These are phyloP conservation scores for Bovichtus variegatus DNA, from an alignment of 2,797 vertebrate genomes.

Conservation along the genomic window DNA sequence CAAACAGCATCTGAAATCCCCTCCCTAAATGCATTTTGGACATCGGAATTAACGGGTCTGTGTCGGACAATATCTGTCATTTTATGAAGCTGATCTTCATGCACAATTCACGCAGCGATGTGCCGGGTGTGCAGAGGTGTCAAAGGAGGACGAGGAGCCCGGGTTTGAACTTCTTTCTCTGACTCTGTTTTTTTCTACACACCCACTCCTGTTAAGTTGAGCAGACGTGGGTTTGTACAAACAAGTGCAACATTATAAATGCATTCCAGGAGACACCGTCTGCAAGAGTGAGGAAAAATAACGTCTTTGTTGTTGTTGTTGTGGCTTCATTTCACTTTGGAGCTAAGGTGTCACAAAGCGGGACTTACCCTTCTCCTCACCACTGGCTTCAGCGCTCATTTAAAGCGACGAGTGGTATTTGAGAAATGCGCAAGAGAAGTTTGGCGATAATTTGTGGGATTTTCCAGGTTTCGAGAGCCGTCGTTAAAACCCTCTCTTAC, in stretches of 20 bases:
- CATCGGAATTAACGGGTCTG: background rate
- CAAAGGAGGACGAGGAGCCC: background rate
- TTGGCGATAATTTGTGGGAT: conserved; percentile 31
- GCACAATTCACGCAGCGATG: background rate
- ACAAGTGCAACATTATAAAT: background rate
- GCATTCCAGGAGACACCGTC: background rate
- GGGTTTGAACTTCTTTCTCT: background rate
- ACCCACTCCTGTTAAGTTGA: background rate
- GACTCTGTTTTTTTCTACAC: background rate
- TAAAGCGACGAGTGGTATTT: background rate
- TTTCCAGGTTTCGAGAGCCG: conserved; percentile 24
- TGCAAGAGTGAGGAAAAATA: background rate
- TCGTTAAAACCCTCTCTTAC: conserved; percentile 30
- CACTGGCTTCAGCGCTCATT: background rate
- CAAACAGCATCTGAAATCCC: too few relatives aligned
- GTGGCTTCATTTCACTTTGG: background rate
- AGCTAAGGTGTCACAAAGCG: background rate
- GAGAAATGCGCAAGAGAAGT: conserved; percentile 3
- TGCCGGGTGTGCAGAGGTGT: background rate
- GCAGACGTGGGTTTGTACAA: background rate
- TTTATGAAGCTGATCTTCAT: background rate
- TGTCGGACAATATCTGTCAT: background rate
- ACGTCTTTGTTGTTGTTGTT: background rate
- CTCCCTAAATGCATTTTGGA: too few relatives aligned
- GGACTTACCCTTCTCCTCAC: background rate